Conservation (phyloP, 2,888 invertebrate species). For the Ptychoptera albimana region DNA sequence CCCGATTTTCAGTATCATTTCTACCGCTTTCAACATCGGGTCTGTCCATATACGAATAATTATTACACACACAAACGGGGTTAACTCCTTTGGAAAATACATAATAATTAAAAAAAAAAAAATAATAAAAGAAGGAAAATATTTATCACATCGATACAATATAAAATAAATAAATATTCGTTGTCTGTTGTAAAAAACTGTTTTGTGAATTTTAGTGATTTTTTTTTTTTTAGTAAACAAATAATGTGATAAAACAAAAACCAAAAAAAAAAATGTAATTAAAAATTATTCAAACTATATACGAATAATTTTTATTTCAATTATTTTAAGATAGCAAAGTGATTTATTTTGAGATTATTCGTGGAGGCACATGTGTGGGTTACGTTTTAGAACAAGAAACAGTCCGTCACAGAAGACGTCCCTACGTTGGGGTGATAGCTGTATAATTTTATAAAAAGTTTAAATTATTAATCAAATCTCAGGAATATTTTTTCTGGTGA, state of each 20-base stretch:
- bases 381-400: slow-evolving; percentile 90
- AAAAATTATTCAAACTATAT: not conserved
- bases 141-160: not conserved
- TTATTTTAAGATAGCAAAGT: too few species aligned
- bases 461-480: slow-evolving; percentile 4
- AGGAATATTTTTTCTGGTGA: slow-evolving; percentile 9
- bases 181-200: too few species aligned
- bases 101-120: not conserved
- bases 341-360: not conserved
- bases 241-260: not conserved
- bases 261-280: slow-evolving; percentile 1
- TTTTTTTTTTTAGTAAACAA: not conserved
- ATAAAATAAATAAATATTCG: not conserved
- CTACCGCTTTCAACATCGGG: not conserved
- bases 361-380: slow-evolving; percentile 81
- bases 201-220: not conserved
- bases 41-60: not conserved
- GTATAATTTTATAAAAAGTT: slow-evolving; percentile 28
- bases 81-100: not conserved
- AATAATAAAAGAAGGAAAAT: not conserved
- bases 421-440: slow-evolving; percentile 92
- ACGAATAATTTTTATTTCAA: not conserved
- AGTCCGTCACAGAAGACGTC: slow-evolving; percentile 95
- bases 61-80: too few species aligned
- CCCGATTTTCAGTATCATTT: not conserved